A percentile compares a stretch with the other conserved stretches of the same genome.
Conservation (phyloP, 2,888 invertebrate genomes). For the Andrena chrysosceles region DNA sequence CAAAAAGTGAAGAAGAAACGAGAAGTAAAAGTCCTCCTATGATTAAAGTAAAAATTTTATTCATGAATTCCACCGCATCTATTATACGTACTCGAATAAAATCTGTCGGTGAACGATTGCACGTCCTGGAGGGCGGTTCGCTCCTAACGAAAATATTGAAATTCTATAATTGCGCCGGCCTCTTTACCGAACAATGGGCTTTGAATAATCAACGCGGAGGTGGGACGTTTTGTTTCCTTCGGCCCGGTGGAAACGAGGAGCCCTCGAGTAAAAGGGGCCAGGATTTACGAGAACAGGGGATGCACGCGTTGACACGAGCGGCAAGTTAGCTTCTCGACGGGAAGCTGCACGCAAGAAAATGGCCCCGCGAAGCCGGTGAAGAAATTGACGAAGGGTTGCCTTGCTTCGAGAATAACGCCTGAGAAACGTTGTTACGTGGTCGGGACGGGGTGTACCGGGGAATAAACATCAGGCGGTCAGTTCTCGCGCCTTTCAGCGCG, state of each 20-base stretch:
- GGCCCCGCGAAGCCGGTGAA: constrained; percentile 2
- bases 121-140: constrained; percentile 5
- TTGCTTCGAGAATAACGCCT: constrained; percentile 37
- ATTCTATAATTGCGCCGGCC: constrained; percentile 43
- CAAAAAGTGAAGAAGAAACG: background rate
- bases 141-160: constrained; percentile 43
- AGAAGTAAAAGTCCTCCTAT: constrained; percentile 11
- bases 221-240: background rate
- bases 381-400: constrained; percentile 49
- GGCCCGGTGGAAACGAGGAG: background rate
- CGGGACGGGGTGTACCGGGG: constrained; percentile 39
- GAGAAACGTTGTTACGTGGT: constrained; percentile 42
- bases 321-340: background rate
- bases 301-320: constrained; percentile 9
- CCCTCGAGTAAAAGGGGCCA: constrained; percentile 7
- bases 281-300: constrained; percentile 18
- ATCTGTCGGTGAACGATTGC: constrained; percentile 28
- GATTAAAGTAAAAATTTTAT: constrained; percentile 49
- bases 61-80: constrained; percentile 41
- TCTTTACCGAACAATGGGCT: background rate
- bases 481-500: constrained; percentile 66
- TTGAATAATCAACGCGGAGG: constrained; percentile 16
- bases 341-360: constrained; percentile 13
- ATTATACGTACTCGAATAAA: constrained; percentile 22
- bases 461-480: constrained; percentile 73